A percentile compares a stretch with the other conserved stretches of the same genome.
Evolutionary conservation across 2,888 invertebrate species (phyloP).

Genomic region (Holacanthella duospinosa): DNA sequence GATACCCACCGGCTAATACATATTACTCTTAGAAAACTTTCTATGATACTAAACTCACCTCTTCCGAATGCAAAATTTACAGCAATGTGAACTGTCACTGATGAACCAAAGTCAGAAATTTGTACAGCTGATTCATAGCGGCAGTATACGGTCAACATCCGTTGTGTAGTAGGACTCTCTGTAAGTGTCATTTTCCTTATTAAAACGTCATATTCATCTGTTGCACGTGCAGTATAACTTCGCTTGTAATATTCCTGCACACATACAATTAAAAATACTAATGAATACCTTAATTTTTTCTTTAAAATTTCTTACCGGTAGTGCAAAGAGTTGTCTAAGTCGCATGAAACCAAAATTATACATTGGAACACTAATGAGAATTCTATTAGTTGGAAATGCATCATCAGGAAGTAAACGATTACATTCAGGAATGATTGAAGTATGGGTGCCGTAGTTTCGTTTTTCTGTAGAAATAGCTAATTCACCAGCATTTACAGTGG

Average conservation of each 20-base stretch:
- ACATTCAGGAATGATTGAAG: neutral
- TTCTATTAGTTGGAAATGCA: neutral
- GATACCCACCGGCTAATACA: too few species aligned
- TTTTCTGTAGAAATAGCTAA: neutral
- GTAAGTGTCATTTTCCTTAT: neutral
- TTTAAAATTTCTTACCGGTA: constrained; percentile 9
- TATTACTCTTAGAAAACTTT: neutral
- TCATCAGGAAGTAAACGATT: neutral
- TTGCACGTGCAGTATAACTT: neutral
- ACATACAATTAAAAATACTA: neutral
- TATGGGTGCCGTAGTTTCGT: neutral
- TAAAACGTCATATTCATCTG: neutral
- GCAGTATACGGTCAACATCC: constrained; percentile 1
- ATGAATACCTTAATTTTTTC: neutral
- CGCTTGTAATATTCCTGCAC: neutral
- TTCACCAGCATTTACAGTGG: neutral
- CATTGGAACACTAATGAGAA: constrained; percentile 1
- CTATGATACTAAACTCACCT: neutral
- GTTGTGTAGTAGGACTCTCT: neutral
- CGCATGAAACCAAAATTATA: constrained; percentile 11
- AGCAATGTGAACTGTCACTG: neutral
- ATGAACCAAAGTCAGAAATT: constrained; percentile 4
- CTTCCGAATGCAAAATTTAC: neutral
- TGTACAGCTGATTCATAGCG: neutral
- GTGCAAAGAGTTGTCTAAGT: constrained; percentile 9